Percentiles rank a stretch among this genome's conserved stretches.
Conservation (phyloP, 2,888 invertebrate species). For the Sclerodermus sp. region DNA sequence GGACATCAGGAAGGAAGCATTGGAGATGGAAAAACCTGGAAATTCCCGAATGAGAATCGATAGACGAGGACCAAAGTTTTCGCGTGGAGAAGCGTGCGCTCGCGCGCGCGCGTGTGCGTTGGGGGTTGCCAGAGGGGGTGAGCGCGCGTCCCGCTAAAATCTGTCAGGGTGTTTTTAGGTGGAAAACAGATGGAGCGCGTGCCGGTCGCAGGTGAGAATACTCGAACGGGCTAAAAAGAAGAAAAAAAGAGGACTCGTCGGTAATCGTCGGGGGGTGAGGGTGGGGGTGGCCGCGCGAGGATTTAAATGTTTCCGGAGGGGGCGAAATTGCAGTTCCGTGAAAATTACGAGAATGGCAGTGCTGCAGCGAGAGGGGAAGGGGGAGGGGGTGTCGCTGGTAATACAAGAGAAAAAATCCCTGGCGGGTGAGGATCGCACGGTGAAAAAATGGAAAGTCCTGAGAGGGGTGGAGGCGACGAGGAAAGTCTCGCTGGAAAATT, state of each 20-base stretch:
- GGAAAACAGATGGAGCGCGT: not conserved
- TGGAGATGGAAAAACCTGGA: no score
- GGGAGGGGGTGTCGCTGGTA: not conserved
- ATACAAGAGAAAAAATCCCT: not conserved
- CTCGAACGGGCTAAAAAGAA: slow-evolving; percentile 22
- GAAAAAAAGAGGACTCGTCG: not conserved
- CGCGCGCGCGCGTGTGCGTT: no score
- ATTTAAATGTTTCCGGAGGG: slow-evolving; percentile 38
- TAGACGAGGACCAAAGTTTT: no score
- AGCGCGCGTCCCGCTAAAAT: no score
- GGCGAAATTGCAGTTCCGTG: slow-evolving; percentile 12
- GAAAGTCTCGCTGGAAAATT: no score
- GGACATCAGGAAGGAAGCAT: no score
- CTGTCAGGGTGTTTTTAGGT: no score
- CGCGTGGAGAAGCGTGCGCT: no score
- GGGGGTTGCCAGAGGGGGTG: no score
- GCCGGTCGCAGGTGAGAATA: slow-evolving; percentile 25
- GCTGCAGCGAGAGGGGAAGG: not conserved
- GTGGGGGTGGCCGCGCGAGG: slow-evolving; percentile 9
- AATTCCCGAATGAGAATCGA: no score
- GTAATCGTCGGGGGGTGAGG: not conserved
- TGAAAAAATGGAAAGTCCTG: no score
- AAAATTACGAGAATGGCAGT: slow-evolving; percentile 19
- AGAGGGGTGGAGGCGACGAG: no score
- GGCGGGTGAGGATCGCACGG: not conserved